Evolutionary conservation across 2,113 vertebrate species (phyloP).

Genomic region (human): DNA sequence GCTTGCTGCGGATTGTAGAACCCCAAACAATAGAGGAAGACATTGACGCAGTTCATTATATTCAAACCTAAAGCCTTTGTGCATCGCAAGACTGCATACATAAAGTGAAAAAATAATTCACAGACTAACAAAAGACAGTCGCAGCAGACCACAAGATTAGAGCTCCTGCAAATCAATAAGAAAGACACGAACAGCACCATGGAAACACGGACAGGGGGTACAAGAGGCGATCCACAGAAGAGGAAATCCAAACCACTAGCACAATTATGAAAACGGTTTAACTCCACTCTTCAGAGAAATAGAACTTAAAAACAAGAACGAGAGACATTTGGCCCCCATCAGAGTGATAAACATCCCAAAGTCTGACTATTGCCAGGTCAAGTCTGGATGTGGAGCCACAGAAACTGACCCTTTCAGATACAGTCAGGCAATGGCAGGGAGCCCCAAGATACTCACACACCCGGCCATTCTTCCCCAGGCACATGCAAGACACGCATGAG

Average conservation of each 20-base stretch:
- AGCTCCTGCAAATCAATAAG: neutral
- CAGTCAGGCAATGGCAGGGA: accelerated
- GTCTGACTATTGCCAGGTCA: neutral
- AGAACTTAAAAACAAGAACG: neutral
- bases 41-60: neutral
- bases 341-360: neutral
- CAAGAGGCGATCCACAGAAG: neutral
- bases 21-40: neutral
- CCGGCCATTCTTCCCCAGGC: neutral
- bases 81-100: neutral
- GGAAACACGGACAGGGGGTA: neutral
- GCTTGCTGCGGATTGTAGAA: neutral
- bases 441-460: neutral
- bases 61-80: neutral
- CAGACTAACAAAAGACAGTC: neutral
- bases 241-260: neutral
- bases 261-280: neutral
- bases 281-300: neutral
- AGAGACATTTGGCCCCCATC: neutral
- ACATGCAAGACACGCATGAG: accelerated
- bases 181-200: neutral
- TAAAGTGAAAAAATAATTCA: neutral
- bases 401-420: neutral
- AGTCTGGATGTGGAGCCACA: neutral
- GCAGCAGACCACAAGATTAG: neutral